A percentile compares a stretch with the other conserved stretches of the same genome.
Evolutionary conservation across 2,113 vertebrate genomes (phyloP).

Genomic region (Sturnus vulgaris): DNA sequence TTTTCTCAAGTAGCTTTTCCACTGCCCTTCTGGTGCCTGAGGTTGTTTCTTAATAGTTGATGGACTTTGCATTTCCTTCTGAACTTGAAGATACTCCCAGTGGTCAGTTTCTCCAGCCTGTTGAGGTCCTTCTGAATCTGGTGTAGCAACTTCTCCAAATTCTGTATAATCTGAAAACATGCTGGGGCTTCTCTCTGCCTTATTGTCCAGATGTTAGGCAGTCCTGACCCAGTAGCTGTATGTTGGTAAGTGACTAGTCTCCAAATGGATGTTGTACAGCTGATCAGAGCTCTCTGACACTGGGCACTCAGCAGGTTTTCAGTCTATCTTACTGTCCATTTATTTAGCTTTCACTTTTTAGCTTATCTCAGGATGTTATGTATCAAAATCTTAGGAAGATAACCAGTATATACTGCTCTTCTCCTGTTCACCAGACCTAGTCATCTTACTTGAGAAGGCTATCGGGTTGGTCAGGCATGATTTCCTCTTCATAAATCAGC

Average conservation of each 20-base stretch:
- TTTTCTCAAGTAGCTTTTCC: not conserved
- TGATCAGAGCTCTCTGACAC: not conserved
- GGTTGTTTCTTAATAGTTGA: not conserved
- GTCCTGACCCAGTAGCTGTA: not conserved
- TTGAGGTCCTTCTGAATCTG: not conserved
- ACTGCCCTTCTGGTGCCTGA: not conserved
- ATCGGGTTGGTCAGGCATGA: not conserved
- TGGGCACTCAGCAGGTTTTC: not conserved
- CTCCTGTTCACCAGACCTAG: not conserved
- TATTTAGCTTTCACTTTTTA: not conserved
- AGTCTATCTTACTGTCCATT: not conserved
- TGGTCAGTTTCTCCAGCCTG: not conserved
- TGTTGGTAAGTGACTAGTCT: not conserved
- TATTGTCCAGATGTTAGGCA: not conserved
- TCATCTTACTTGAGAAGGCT: not conserved
- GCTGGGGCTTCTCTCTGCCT: not conserved
- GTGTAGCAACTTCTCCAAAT: not conserved
- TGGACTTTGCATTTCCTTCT: not conserved
- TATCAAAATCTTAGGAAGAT: not conserved
- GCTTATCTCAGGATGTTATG: not conserved
- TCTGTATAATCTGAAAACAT: rapidly evolving
- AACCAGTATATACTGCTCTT: not conserved
- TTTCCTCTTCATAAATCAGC: not conserved
- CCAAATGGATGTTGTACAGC: not conserved
- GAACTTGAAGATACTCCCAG: not conserved